Base-by-base conservation (phyloP, 2,797 vertebrate genomes). In the Eulemur mongoz region DNA sequence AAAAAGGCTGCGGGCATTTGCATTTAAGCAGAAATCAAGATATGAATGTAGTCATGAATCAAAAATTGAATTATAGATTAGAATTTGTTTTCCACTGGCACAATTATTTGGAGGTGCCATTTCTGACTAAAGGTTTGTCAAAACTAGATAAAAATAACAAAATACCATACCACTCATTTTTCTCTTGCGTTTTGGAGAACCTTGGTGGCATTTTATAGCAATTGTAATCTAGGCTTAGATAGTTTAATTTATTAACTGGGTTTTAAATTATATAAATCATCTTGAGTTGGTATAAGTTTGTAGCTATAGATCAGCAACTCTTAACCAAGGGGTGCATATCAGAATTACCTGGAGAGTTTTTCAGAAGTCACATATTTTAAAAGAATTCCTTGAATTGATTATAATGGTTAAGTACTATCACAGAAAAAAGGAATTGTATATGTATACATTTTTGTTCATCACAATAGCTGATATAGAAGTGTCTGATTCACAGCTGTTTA, bases 211-310 rank as follows among this genome's bases (percentile, higher is more conserved):
- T 90, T 97, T 87, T 72, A 67, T 83, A 90, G 40, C 43, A 70
- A 2, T 91, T 80, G 4, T 76, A 84, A 89, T 82, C 45, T 82
- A 76, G 59, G 65, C 35, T 93, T 85, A 85, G 52, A n/a, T 84
- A 88, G 52, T 50, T 96, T 92, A 72, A 84, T 79, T 75, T 92
- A 84, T 57, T 38, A 85, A 88, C 63, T 88, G 95, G 57, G 38
- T 93, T 86, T 95, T 86, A 70, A 89, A 22, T 91, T 83, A 84
- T n/a, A n/a, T 69, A 61, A 32, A 15, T 92, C 3, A 73, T 75
- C 95, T 96, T 91, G 52, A 88, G 61, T 94, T 96, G 72, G 4
- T 87, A 14, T 54, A 30, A 61, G 69, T 72, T 96, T 88, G 30
- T 70, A 72, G n/a, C 22, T 92, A 1, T 86, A 69, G 32, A 67